These are phyloP conservation scores for Tipula confusa DNA, from an alignment of 2,888 invertebrate species.

Conservation along the genomic window DNA sequence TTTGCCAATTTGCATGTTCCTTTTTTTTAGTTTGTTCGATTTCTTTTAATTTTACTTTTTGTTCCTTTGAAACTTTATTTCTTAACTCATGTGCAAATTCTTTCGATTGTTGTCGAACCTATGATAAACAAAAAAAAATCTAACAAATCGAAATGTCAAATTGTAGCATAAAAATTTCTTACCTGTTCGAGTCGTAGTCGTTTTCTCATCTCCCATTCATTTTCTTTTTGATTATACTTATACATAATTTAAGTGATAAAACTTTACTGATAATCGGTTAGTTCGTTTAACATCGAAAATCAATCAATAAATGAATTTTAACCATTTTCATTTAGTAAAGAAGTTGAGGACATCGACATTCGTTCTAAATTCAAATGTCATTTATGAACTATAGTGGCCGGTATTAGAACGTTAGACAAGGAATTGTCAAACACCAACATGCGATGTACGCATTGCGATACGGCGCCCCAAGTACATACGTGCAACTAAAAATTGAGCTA, in stretches of 20 bases:
- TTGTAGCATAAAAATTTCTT: too few species aligned
- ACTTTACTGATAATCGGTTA: not conserved
- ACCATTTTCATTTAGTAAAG: not conserved
- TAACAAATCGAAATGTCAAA: not conserved
- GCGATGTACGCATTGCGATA: too few species aligned
- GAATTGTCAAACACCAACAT: too few species aligned
- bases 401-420: too few species aligned
- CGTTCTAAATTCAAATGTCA: not conserved
- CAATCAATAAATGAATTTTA: not conserved
- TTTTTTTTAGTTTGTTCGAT: conserved; percentile 50
- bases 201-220: not conserved
- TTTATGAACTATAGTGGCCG: not conserved
- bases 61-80: conserved; percentile 50
- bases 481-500: too few species aligned
- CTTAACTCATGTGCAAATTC: conserved; percentile 55
- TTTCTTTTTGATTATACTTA: not conserved
- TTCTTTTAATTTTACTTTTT: conserved; percentile 48
- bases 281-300: not conserved
- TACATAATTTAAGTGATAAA: not conserved
- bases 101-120: conserved; percentile 62
- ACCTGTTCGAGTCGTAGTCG: not conserved
- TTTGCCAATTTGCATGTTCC: conserved; percentile 51
- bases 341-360: too few species aligned
- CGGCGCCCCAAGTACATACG: too few species aligned
- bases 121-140: conserved; percentile 31